Conservation (phyloP, 1,140 invertebrate species). For the Sitophilus oryzae region DNA sequence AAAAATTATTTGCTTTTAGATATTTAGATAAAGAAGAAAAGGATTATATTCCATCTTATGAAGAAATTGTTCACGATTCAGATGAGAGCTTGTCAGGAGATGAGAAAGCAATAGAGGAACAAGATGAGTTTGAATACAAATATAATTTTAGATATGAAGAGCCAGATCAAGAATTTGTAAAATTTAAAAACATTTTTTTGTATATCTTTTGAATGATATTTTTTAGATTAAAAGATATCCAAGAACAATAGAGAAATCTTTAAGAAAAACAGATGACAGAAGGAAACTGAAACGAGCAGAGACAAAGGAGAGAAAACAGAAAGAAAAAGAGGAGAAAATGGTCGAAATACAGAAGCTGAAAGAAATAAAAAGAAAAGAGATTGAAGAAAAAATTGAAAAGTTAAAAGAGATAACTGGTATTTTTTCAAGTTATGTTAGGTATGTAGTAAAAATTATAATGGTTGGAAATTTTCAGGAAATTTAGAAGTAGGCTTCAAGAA, state of each 20-base stretch:
- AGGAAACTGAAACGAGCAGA: constrained; percentile 73
- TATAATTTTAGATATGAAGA: constrained; percentile 97
- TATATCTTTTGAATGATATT: neutral
- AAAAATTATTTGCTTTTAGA: too few species aligned
- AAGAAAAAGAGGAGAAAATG: constrained; percentile 75
- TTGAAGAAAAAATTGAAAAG: constrained; percentile 80
- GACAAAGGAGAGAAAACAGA: constrained; percentile 68
- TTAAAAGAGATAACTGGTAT: constrained; percentile 82
- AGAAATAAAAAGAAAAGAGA: constrained; percentile 83
- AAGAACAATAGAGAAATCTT: constrained; percentile 75
- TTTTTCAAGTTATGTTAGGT: neutral
- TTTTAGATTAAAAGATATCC: constrained; percentile 82
- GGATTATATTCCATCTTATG: constrained; percentile 58
- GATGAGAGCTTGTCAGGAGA: constrained; percentile 73
- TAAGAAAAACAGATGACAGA: constrained; percentile 73
- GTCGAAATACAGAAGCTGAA: constrained; percentile 84
- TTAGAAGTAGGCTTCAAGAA: constrained; percentile 45
- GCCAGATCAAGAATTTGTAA: constrained; percentile 88
- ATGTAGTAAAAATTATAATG: neutral
- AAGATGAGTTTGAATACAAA: constrained; percentile 90
- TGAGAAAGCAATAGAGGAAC: constrained; percentile 70
- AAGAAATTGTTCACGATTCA: constrained; percentile 61
- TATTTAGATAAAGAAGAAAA: constrained; percentile 53
- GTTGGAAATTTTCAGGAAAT: constrained; percentile 22
- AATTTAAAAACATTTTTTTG: constrained; percentile 34